A percentile compares a stretch with the other conserved stretches of the same genome.
Evolutionary conservation across 37 sponge, comb jelly and placozoan genomes (phyloP).

Genomic region (Beroe forskalii): DNA sequence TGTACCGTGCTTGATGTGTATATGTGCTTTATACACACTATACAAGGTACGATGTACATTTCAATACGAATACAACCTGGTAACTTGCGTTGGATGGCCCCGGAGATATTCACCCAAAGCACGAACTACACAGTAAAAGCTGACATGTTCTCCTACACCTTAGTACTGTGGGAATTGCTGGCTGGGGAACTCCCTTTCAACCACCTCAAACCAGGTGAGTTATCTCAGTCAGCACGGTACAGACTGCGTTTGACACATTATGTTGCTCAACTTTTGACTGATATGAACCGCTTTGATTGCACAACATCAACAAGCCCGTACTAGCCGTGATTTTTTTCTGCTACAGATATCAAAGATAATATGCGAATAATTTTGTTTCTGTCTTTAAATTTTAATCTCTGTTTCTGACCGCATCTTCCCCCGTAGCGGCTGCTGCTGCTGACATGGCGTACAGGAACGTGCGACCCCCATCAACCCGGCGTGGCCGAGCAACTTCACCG

Average conservation of each 20-base stretch:
- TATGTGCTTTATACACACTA: too few relatives aligned
- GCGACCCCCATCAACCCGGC: conserved; percentile 67
- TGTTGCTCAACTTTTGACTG: too few relatives aligned
- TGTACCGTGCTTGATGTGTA: too few relatives aligned
- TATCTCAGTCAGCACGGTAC: neutral
- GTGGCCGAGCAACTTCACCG: conserved; percentile 43
- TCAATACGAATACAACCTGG: too few relatives aligned
- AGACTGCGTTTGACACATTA: too few relatives aligned
- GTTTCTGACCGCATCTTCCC: neutral
- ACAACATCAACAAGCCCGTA: too few relatives aligned
- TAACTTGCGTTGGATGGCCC: conserved; percentile 73
- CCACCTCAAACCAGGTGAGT: conserved; percentile 70
- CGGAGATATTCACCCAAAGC: conserved; percentile 70
- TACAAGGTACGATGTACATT: too few relatives aligned
- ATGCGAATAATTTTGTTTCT: too few relatives aligned
- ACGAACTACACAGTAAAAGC: conserved; percentile 68
- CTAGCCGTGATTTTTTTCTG: too few relatives aligned
- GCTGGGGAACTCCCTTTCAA: conserved; percentile 70
- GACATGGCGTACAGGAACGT: conserved; percentile 72
- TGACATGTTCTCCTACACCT: conserved; percentile 69
- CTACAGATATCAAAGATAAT: too few relatives aligned
- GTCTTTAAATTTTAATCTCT: too few relatives aligned
- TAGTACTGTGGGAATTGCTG: conserved; percentile 69
- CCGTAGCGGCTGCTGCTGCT: conserved; percentile 67
- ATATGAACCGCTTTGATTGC: too few relatives aligned